phyloP scores from a whole-genome alignment of 1,140 invertebrate genomes.

The Drosophila eugracilis region DNA sequence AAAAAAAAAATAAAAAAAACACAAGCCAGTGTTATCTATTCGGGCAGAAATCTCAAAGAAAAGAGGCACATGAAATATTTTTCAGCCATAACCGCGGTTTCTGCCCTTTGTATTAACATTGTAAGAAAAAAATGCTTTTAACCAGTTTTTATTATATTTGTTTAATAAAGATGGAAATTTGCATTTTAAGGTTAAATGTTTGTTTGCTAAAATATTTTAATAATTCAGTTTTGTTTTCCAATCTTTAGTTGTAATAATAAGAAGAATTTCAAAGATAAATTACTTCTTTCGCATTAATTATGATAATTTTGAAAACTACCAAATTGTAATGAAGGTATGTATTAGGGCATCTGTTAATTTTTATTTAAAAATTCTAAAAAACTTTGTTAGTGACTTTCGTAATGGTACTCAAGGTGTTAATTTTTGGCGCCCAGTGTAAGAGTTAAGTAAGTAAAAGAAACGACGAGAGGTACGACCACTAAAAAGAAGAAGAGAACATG shows the following conservation, averaged over 20 bases:
- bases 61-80: conserved; percentile 24
- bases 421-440: conserved; percentile 37
- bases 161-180: not conserved
- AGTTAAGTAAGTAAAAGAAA: not conserved
- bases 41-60: conserved; percentile 33
- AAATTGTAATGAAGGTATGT: too few relatives aligned
- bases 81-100: conserved; percentile 13
- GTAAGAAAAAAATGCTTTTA: too few relatives aligned
- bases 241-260: too few relatives aligned
- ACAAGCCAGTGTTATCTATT: conserved; percentile 30
- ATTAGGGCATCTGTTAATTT: too few relatives aligned
- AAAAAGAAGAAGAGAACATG: conserved; percentile 18
- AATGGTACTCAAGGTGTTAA: not conserved
- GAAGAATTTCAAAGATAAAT: too few relatives aligned
- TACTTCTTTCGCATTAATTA: too few relatives aligned
- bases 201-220: not conserved
- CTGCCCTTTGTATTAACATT: not conserved
- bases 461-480: conserved; percentile 2
- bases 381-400: not conserved
- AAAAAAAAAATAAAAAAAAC: conserved; percentile 16
- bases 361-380: not conserved
- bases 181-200: not conserved
- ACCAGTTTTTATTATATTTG: not conserved
- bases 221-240: not conserved
- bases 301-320: too few relatives aligned